phyloP scores from a whole-genome alignment of 2,888 invertebrate species.

The Podabrus alpinus region DNA sequence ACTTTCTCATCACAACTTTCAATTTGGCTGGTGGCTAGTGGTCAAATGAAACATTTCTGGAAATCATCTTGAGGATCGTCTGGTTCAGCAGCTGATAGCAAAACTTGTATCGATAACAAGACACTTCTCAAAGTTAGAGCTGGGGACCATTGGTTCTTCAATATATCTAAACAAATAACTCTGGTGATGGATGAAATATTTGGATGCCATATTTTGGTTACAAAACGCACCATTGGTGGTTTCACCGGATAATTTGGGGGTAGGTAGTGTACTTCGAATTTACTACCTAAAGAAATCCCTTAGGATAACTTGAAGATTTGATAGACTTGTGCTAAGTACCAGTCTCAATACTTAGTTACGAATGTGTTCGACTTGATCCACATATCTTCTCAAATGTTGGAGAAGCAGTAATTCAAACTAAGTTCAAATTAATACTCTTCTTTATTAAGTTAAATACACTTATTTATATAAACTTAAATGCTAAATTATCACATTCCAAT shows the following conservation, averaged over 20 bases:
- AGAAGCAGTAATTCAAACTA: too few relatives aligned
- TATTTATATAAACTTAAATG: too few relatives aligned
- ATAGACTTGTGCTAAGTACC: too few relatives aligned
- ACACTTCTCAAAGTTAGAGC: constrained; percentile 97
- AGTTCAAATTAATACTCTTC: too few relatives aligned
- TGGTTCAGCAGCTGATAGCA: constrained; percentile 89
- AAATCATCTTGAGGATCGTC: constrained; percentile 92
- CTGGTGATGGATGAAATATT: constrained; percentile 99
- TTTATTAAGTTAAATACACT: too few relatives aligned
- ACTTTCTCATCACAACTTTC: constrained; percentile 87
- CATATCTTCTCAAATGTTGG: too few relatives aligned
- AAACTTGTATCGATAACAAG: constrained; percentile 91
- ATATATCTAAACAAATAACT: constrained; percentile 97
- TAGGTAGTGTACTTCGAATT: constrained; percentile 93
- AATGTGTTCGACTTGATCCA: too few relatives aligned
- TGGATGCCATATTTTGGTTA: constrained; percentile 99
- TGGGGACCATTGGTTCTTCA: constrained; percentile 96
- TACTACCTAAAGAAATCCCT: too few relatives aligned
- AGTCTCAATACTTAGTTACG: too few relatives aligned
- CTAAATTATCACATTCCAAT: too few relatives aligned
- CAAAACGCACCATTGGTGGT: constrained; percentile 98
- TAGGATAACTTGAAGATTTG: too few relatives aligned
- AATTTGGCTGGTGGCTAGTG: constrained; percentile 93
- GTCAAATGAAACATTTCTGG: constrained; percentile 85
- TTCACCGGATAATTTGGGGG: constrained; percentile 99